Percentiles rank a stretch among this genome's conserved stretches.
phyloP scores from a whole-genome alignment of 2,797 vertebrate species.

The Bufotes viridis region DNA sequence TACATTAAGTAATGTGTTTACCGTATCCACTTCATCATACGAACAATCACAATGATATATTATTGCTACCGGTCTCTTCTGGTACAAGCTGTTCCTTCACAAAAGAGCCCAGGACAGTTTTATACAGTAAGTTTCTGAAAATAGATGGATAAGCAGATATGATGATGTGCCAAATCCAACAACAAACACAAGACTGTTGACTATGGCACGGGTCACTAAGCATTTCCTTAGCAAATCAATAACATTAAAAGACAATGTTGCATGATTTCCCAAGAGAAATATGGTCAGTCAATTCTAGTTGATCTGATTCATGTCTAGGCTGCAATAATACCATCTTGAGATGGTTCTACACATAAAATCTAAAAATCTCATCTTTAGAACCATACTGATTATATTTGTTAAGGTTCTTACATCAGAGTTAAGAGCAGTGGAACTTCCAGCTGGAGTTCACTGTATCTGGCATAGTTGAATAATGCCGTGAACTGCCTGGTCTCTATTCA shows the following conservation, averaged over 20 bases:
- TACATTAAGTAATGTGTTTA: constrained; percentile 6
- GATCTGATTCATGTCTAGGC: background rate
- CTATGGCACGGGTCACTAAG: constrained; percentile 35
- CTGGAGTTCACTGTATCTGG: no score
- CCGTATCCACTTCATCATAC: constrained; percentile 8
- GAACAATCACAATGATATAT: constrained; percentile 21
- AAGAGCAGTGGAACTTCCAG: no score
- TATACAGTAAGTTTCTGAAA: constrained; percentile 14
- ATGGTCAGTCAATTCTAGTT: background rate
- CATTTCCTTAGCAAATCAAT: constrained; percentile 49
- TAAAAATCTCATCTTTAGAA: constrained; percentile 26
- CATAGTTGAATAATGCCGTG: no score
- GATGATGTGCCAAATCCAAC: constrained; percentile 42
- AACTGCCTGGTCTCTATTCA: no score
- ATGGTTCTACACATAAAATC: background rate
- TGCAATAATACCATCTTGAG: background rate
- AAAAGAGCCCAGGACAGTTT: constrained; percentile 23
- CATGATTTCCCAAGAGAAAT: constrained; percentile 56
- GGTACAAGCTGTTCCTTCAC: constrained; percentile 36
- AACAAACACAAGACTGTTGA: constrained; percentile 50
- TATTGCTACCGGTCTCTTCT: background rate
- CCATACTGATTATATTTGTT: no score
- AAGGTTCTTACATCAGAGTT: no score
- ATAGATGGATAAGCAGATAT: constrained; percentile 47
- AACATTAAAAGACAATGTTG: constrained; percentile 41